Conservation (phyloP, 1,140 invertebrate genomes). For the Lamellibrachia luymesi region DNA sequence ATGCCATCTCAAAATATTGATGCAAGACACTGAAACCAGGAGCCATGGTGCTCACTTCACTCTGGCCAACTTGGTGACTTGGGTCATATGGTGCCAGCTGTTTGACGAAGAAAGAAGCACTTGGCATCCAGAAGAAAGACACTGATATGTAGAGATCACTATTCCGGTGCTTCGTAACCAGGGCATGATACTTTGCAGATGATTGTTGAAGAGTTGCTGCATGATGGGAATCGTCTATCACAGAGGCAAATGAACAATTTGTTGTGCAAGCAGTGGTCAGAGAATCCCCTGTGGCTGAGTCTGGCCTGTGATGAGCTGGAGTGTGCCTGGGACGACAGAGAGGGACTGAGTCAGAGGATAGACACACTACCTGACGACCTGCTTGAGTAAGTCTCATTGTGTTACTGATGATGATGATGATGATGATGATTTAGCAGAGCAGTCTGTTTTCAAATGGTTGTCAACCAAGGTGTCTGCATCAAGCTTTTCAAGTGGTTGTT, state of each 20-base stretch:
- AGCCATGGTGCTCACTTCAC: background rate
- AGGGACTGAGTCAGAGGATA: conserved; percentile 34
- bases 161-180: background rate
- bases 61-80: background rate
- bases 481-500: no score
- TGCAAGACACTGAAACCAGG: background rate
- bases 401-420: no score
- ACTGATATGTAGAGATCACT: no score
- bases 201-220: conserved; percentile 1
- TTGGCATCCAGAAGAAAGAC: no score
- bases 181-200: background rate
- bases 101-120: background rate
- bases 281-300: conserved; percentile 46
- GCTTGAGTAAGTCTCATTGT: conserved; percentile 18
- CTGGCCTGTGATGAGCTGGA: conserved; percentile 43
- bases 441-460: no score
- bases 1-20: background rate
- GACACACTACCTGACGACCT: conserved; percentile 29
- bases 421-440: no score
- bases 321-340: conserved; percentile 39
- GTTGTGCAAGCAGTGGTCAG: conserved; percentile 44
- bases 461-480: no score
- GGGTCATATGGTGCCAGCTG: background rate
- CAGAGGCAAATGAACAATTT: conserved; percentile 37
- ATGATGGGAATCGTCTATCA: conserved; percentile 8